Conservation (phyloP, 2,113 vertebrate species). For the Psilopsiagon aymara region DNA sequence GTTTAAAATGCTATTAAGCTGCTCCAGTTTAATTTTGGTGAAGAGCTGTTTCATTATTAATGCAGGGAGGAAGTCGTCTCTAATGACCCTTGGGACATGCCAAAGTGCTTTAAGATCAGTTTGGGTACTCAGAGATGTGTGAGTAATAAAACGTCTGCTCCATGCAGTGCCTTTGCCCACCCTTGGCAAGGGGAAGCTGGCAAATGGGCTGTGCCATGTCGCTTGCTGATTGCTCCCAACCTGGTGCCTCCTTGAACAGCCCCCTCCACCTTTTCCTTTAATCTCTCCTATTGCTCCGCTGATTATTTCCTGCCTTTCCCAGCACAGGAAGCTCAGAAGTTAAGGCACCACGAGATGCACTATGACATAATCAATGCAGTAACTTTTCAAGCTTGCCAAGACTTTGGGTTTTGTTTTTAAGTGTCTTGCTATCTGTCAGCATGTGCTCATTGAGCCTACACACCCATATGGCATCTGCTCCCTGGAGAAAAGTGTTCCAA, state of each 20-base stretch:
- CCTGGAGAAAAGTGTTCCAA: constrained; percentile 5
- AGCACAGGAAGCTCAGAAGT: not conserved
- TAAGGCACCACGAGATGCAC: constrained; percentile 38
- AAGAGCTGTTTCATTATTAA: not conserved
- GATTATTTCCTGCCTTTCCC: not conserved
- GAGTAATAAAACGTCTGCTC: constrained; percentile 36
- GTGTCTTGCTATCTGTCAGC: constrained; percentile 77
- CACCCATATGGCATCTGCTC: constrained; percentile 71
- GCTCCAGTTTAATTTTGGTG: constrained; percentile 1
- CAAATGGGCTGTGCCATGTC: not conserved
- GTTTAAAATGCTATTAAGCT: not conserved
- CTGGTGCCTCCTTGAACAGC: not conserved
- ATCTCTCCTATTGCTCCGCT: not conserved
- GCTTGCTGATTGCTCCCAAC: not conserved
- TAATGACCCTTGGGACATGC: not conserved
- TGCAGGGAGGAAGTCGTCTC: not conserved
- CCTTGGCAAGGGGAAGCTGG: constrained; percentile 38
- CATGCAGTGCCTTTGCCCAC: not conserved
- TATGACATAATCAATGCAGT: constrained; percentile 68
- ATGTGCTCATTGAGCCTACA: constrained; percentile 78
- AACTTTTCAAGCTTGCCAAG: constrained; percentile 73
- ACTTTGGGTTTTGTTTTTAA: constrained; percentile 29
- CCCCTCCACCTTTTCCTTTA: not conserved
- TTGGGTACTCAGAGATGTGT: constrained; percentile 26
- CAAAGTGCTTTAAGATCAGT: constrained; percentile 51